Evolutionary conservation across 2,888 invertebrate species (phyloP).

Genomic region (Lepetodrilus schrolli): DNA sequence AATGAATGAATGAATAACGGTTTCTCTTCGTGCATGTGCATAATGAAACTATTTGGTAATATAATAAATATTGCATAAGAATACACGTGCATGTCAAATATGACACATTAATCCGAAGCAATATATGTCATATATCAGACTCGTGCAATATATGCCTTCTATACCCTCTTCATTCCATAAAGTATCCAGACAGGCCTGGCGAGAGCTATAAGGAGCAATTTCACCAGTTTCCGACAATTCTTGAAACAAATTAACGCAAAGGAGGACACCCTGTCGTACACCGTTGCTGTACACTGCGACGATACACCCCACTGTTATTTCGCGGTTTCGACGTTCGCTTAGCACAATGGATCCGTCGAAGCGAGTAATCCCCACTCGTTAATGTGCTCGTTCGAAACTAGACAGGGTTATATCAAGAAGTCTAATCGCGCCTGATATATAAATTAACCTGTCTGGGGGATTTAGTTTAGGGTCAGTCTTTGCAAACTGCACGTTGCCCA

Average conservation of each 20-base stretch:
- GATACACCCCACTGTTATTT: background rate
- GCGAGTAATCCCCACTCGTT: constrained; percentile 3
- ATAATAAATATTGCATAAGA: no score
- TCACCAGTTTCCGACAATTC: background rate
- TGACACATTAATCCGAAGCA: no score
- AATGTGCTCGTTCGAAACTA: background rate
- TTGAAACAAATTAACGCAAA: background rate
- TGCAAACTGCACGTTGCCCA: background rate
- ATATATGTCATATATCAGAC: no score
- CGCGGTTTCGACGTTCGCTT: background rate
- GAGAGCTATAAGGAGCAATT: background rate
- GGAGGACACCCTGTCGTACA: background rate
- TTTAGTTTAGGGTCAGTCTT: no score
- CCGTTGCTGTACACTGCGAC: background rate
- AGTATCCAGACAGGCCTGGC: no score
- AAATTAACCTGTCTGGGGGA: background rate
- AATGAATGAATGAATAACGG: no score
- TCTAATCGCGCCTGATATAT: background rate
- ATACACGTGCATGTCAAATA: no score
- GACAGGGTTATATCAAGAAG: constrained; percentile 8
- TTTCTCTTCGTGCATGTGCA: no score
- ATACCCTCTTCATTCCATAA: no score
- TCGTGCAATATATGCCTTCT: no score
- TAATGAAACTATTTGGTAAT: no score
- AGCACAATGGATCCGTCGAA: background rate